Evolutionary conservation across 2,888 invertebrate genomes (phyloP), one percentile per base, ranked within the genome.

Genomic region (Lasioglossum villosulum): DNA sequence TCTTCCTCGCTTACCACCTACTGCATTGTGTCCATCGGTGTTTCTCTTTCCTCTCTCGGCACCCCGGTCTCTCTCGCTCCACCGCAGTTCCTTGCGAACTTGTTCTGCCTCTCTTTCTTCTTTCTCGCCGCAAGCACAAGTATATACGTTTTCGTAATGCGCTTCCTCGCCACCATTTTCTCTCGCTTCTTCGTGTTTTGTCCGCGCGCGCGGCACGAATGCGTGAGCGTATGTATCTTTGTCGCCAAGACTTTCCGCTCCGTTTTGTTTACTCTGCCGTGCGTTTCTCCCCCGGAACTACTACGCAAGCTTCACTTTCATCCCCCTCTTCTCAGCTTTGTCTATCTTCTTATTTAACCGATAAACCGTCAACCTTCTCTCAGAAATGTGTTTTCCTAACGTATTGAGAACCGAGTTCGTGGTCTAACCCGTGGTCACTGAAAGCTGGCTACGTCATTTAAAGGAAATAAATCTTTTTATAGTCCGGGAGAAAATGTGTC

Each of bases 21-120:
- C 48, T 71, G 76, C 78, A 87, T 87, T 87, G 85, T 87, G 73
- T 74, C 16, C 27, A 42, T 56, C 45, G 42, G 48, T 45, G 76
- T 72, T 39, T 59, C 23, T 78, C 56, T 42, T 52, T 63, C 39
- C 48, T n/a, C 56, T 56, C 56, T 56, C 56, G 56, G 56, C n/a
- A n/a, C 12, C n/a, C 23, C 56, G 56, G n/a, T 56, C n/a, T 56
- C 56, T 10, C 56, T 56, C 12, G n/a, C 56, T 12, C 12, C n/a
- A 10, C n/a, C n/a, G 56, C n/a, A n/a, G 23, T 63, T 63, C 30
- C 63, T 63, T 8, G 56, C 37, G 23, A 14, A 52, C 30, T 56
- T n/a, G 59, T 63, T 39, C n/a, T 16, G 42, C n/a, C 45, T 48
- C 48, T n/a, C 56, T 56, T n/a, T 56, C 45, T 39, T 59, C 48